These are phyloP conservation scores for Eleutherodactylus coqui DNA, from an alignment of 2,797 vertebrate genomes.

Conservation along the genomic window DNA sequence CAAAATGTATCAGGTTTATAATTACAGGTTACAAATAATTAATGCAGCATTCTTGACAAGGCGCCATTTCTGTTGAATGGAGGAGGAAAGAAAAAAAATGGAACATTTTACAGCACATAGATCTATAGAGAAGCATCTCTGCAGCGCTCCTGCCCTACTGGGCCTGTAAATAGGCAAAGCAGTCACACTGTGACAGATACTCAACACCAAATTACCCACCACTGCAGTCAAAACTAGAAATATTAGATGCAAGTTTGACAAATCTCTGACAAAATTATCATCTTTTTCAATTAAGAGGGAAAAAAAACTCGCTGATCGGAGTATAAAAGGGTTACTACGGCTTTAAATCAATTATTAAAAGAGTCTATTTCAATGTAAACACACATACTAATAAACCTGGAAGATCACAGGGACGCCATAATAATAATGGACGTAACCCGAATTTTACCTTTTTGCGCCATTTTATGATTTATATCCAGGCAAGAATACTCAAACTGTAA, in stretches of 20 bases:
- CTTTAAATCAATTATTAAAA: neutral
- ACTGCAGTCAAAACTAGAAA: neutral
- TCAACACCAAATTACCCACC: constrained; percentile 10
- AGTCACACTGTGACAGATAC: constrained; percentile 11
- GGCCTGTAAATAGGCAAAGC: constrained; percentile 20
- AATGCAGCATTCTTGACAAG: constrained; percentile 53
- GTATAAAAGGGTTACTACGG: neutral
- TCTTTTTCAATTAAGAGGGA: neutral
- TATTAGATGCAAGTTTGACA: neutral
- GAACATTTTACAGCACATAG: constrained; percentile 28
- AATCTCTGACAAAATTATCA: neutral
- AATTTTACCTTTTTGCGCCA: neutral
- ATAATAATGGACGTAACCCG: neutral
- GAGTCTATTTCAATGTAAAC: neutral
- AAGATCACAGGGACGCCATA: neutral
- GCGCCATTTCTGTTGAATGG: constrained; percentile 42
- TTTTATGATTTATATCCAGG: neutral
- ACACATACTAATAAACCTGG: neutral
- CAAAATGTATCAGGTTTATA: constrained; percentile 54
- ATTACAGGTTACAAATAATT: constrained; percentile 61
- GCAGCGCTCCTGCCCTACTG: constrained; percentile 4
- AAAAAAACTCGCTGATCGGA: neutral
- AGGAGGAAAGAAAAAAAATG: neutral
- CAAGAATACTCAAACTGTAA: neutral
- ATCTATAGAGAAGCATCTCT: neutral